phyloP scores from a whole-genome alignment of 2,797 vertebrate genomes.

The Hypotaenidia okinawae region DNA sequence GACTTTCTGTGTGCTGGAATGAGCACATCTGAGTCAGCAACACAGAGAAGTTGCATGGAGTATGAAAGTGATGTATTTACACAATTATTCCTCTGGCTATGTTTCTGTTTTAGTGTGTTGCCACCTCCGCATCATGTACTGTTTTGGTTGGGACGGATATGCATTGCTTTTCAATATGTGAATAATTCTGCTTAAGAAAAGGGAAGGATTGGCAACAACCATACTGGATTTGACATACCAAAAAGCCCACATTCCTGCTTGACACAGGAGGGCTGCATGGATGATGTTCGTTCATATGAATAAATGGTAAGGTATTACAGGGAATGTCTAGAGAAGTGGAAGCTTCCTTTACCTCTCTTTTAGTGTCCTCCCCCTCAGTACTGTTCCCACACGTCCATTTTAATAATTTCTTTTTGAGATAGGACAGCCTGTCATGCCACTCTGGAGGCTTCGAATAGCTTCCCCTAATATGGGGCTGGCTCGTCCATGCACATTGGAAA shows the following conservation, averaged over 20 bases:
- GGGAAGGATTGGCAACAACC: not conserved
- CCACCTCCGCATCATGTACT: slow-evolving; percentile 23
- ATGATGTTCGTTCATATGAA: not conserved
- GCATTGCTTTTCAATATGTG: not conserved
- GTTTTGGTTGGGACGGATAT: slow-evolving; percentile 23
- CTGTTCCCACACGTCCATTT: not conserved
- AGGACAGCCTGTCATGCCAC: not conserved
- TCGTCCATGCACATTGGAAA: not conserved
- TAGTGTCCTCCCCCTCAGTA: not conserved
- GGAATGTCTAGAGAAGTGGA: not conserved
- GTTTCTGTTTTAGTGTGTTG: slow-evolving; percentile 10
- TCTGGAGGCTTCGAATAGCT: not conserved
- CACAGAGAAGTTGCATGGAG: not conserved
- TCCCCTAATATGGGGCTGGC: not conserved
- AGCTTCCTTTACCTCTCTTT: not conserved
- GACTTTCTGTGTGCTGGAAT: not conserved
- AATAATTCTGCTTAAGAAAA: slow-evolving; percentile 22
- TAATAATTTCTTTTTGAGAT: not conserved
- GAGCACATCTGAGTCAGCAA: slow-evolving; percentile 32
- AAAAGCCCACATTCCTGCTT: not conserved
- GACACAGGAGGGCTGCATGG: not conserved
- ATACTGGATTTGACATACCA: not conserved
- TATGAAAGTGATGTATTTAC: not conserved
- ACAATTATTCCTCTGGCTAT: slow-evolving; percentile 14
- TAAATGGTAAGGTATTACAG: not conserved